Base-by-base conservation (phyloP, 2,113 vertebrate genomes). In the Antechinus stuartii region DNA sequence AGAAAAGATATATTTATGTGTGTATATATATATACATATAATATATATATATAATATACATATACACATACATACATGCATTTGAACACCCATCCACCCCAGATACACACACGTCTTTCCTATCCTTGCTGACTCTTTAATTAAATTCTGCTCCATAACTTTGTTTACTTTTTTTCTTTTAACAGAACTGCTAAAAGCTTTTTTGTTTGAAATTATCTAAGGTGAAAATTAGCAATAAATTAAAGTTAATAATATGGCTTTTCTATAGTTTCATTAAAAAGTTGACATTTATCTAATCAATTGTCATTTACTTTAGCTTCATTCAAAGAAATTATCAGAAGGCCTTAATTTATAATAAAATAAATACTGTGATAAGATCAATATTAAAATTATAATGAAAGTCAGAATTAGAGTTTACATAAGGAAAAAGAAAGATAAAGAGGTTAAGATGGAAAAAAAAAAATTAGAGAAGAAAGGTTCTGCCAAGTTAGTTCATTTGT, bases 401-500 rank as follows among this genome's bases (percentile, higher is more conserved):
- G 0, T 91, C 22, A 57, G 9, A 92, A 89, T 68, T 68, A 92
- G 2, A 93, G 22, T 55, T n/a, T 53, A 35, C 24, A 55, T 53
- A 11, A 91, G 0, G 8, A 95, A n/a, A 94, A 84, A 56, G 6
- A 97, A 91, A 95, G 26, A n/a, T 54, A 22, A 84, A 84, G n/a
- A 94, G 35, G 11, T 25, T 89, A 16, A 30, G 22, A 54, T 22
- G 9, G 76, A 89, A 54, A 52, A 94, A 94, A 91, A 93, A 91
- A 49, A 56, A 10, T 84, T 19, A 90, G 27, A 93, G 26, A 91
- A 91, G 49, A 96, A 90, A 96, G 53, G 91, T 89, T 56, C 96
- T 54, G 95, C 55, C 76, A 46, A 94, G 47, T 92, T 91, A 56
- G 54, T 91, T 96, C 57, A 93, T 94, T 95, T 95, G 93, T 84